Evolutionary conservation across 2,113 vertebrate genomes (phyloP).

Genomic region (Damaliscus lunatus): DNA sequence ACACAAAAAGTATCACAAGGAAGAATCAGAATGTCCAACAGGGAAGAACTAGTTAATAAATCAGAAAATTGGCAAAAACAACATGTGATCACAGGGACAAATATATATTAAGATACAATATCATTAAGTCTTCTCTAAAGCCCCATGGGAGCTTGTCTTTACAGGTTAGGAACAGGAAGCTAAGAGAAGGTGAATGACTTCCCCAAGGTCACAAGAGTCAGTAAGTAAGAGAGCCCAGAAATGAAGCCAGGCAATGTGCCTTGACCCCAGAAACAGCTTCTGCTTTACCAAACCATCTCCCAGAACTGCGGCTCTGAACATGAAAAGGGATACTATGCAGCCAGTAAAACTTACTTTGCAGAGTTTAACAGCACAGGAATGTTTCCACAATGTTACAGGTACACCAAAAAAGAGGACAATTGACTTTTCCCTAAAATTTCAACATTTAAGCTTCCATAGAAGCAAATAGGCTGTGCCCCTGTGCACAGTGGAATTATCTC

Average conservation of each 20-base stretch:
- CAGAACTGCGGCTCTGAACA: too few species aligned
- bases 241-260: background rate
- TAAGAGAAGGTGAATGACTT: background rate
- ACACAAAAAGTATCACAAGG: background rate
- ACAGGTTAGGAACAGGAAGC: background rate
- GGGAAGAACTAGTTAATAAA: background rate
- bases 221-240: background rate
- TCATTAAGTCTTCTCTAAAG: background rate
- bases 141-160: background rate
- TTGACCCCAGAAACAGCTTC: background rate
- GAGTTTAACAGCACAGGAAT: background rate
- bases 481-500: accelerated
- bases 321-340: background rate
- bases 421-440: background rate
- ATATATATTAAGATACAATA: background rate
- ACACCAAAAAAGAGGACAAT: background rate
- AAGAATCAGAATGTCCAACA: background rate
- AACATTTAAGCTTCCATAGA: background rate
- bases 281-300: background rate
- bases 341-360: background rate
- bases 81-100: background rate
- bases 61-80: background rate
- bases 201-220: background rate
- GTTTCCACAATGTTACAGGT: background rate
- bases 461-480: background rate